Conservation (phyloP, 2,797 vertebrate genomes). For the Pygocentrus nattereri region DNA sequence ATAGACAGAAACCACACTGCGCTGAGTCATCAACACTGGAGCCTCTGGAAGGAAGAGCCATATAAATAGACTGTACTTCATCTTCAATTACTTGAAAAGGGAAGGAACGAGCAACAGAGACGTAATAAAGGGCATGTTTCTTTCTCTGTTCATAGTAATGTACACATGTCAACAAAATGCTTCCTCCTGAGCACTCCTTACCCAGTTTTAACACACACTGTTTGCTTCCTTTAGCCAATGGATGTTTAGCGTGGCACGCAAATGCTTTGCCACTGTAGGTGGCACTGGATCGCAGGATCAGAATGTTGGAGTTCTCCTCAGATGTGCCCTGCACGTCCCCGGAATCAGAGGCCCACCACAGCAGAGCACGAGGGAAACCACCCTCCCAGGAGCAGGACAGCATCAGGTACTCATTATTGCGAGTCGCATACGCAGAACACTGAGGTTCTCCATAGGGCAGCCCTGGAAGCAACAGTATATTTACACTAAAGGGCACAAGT, state of each 20-base stretch:
- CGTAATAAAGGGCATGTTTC: too few relatives aligned
- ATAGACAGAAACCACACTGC: slow-evolving; percentile 79
- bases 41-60: slow-evolving; percentile 73
- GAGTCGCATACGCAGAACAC: slow-evolving; percentile 81
- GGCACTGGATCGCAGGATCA: slow-evolving; percentile 78
- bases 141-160: too few relatives aligned
- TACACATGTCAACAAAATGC: neutral
- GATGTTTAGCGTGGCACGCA: slow-evolving; percentile 82
- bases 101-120: too few relatives aligned
- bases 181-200: slow-evolving; percentile 58
- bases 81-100: too few relatives aligned
- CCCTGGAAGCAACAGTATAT: slow-evolving; percentile 70
- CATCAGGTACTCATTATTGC: slow-evolving; percentile 82
- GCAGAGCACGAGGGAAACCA: slow-evolving; percentile 78
- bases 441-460: slow-evolving; percentile 76
- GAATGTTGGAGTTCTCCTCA: slow-evolving; percentile 74
- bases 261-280: slow-evolving; percentile 80
- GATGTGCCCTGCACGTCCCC: slow-evolving; percentile 70
- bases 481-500: neutral
- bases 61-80: neutral
- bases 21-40: slow-evolving; percentile 80
- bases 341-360: slow-evolving; percentile 81
- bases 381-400: slow-evolving; percentile 89
- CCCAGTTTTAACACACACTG: slow-evolving; percentile 84
- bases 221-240: slow-evolving; percentile 70